Conservation (phyloP, 2,113 vertebrate species). For the Enhydra lutris region DNA sequence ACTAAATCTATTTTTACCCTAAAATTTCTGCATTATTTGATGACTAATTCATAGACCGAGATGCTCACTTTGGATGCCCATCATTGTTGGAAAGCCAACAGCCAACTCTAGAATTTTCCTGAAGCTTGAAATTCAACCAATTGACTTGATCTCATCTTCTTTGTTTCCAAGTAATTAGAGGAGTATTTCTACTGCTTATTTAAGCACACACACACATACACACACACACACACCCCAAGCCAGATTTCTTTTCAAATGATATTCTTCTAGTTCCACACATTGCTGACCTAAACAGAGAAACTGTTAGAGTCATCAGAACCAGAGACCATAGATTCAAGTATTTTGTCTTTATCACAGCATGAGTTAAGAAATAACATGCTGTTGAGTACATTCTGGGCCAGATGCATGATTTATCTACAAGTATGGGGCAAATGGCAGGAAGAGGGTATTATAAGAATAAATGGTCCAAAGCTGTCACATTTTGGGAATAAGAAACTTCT, state of each 20-base stretch:
- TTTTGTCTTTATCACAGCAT: background rate
- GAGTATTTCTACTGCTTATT: background rate
- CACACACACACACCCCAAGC: background rate
- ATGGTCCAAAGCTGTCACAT: background rate
- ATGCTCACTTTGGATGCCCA: background rate
- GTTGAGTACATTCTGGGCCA: background rate
- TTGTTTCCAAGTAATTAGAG: background rate
- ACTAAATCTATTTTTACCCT: background rate
- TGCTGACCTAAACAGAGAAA: background rate
- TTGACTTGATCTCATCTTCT: background rate
- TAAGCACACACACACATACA: background rate
- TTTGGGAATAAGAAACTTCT: background rate
- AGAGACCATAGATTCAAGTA: background rate
- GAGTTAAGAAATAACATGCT: background rate
- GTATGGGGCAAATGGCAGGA: background rate
- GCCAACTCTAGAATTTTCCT: background rate
- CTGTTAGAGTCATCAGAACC: background rate
- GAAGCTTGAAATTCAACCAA: background rate
- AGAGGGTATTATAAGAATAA: accelerated
- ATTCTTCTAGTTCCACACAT: background rate
- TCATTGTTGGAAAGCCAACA: background rate
- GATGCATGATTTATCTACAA: background rate
- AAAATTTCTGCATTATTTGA: background rate
- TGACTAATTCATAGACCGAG: background rate
- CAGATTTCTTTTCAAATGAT: background rate